These are phyloP conservation scores for Nephrocerus scutellatus DNA, from an alignment of 2,888 invertebrate species.

Conservation along the genomic window DNA sequence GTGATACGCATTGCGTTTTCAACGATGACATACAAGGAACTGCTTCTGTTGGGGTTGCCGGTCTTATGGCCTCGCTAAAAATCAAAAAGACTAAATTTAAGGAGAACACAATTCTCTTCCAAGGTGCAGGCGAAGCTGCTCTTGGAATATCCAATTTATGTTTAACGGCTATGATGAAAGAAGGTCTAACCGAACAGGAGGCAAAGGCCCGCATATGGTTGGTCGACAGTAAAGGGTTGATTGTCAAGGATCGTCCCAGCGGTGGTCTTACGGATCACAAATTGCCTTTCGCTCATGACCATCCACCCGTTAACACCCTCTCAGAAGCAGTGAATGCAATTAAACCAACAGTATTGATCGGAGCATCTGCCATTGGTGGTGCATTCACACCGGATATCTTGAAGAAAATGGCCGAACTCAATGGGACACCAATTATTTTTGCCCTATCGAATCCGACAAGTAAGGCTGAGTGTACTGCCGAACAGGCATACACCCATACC, in stretches of 20 bases:
- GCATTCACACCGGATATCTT: constrained; percentile 85
- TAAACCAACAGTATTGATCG: constrained; percentile 83
- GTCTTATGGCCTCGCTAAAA: constrained; percentile 73
- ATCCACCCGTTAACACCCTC: constrained; percentile 65
- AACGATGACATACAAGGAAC: constrained; percentile 98
- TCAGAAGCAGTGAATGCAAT: constrained; percentile 69
- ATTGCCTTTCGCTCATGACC: constrained; percentile 66
- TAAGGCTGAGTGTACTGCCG: constrained; percentile 97
- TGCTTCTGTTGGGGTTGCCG: constrained; percentile 88
- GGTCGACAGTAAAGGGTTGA: constrained; percentile 88
- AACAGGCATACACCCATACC: constrained; percentile 78
- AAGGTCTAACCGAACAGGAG: constrained; percentile 64
- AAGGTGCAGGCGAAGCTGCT: constrained; percentile 94
- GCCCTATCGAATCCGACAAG: constrained; percentile 94
- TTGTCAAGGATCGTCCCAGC: constrained; percentile 74
- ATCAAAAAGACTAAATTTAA: constrained; percentile 71
- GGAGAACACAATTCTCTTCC: constrained; percentile 81
- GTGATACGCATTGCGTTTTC: constrained; percentile 81
- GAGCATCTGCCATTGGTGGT: constrained; percentile 82
- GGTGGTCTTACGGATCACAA: constrained; percentile 74
- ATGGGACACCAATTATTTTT: constrained; percentile 84
- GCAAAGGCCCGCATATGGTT: constrained; percentile 79
- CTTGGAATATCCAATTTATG: constrained; percentile 85
- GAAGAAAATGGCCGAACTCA: constrained; percentile 69
- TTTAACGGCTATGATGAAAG: constrained; percentile 81